A percentile compares a stretch with the other conserved stretches of the same genome.
phyloP scores from a whole-genome alignment of 2,113 vertebrate species.

The Tauraco erythrolophus region DNA sequence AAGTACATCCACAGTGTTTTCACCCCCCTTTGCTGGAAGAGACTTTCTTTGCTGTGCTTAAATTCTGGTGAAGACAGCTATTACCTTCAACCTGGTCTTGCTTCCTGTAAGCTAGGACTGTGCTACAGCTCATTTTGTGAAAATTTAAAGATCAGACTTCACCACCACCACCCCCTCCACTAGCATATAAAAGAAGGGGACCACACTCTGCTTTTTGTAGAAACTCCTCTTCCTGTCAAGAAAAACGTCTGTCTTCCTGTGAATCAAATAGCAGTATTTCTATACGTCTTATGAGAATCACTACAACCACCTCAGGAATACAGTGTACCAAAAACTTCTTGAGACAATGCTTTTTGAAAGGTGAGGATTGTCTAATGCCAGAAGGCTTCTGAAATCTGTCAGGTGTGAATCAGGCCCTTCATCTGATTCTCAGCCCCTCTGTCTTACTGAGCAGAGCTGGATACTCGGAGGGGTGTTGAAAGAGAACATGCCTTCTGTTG shows the following conservation, averaged over 20 bases:
- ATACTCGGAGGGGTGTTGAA: background rate
- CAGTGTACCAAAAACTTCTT: background rate
- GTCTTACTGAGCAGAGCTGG: background rate
- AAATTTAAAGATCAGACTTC: background rate
- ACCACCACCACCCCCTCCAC: fast-evolving
- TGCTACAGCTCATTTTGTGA: background rate
- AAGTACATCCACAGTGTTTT: fast-evolving
- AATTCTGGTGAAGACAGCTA: background rate
- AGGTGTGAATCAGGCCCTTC: background rate
- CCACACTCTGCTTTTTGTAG: background rate
- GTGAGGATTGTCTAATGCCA: background rate
- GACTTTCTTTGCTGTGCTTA: background rate
- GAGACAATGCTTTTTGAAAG: background rate
- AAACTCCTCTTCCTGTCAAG: background rate
- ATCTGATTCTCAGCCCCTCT: background rate
- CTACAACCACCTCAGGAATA: fast-evolving
- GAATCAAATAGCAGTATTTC: background rate
- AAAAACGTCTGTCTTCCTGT: background rate
- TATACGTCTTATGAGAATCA: fast-evolving
- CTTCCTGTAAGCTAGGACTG: background rate
- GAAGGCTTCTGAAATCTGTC: background rate
- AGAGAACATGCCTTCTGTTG: background rate
- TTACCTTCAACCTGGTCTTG: background rate
- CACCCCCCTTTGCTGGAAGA: background rate
- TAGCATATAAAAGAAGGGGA: background rate